Percentiles rank a stretch among this genome's conserved stretches.
These are phyloP conservation scores for Cossypha heuglini DNA, from an alignment of 2,797 vertebrate species.

Conservation along the genomic window DNA sequence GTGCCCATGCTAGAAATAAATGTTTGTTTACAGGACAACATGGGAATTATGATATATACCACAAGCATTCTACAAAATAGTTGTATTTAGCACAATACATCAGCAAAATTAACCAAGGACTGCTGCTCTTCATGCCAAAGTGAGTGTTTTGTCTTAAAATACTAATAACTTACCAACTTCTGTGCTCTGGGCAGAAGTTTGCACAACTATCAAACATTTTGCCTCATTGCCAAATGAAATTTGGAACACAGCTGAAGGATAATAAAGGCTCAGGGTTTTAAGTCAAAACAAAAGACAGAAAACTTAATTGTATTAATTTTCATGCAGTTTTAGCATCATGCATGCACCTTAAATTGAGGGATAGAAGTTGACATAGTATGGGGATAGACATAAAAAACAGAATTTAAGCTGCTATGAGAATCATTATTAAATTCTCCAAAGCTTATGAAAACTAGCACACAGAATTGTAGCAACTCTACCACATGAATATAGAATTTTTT, in stretches of 20 bases:
- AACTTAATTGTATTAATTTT: not conserved
- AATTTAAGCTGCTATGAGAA: not conserved
- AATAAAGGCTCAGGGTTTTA: not conserved
- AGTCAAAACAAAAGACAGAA: not conserved
- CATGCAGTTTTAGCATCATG: not conserved
- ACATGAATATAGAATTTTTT: not conserved
- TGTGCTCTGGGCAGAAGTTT: not conserved
- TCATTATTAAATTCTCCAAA: not conserved
- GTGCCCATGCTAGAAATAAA: not conserved
- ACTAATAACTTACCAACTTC: not conserved
- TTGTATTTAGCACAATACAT: not conserved
- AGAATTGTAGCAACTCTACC: not conserved
- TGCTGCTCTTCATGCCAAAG: not conserved
- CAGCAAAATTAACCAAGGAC: not conserved
- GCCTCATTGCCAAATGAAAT: not conserved
- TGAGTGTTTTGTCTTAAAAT: not conserved
- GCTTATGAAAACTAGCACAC: not conserved
- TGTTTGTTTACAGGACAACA: not conserved
- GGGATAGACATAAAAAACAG: not conserved
- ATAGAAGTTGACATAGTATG: not conserved
- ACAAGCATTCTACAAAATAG: not conserved
- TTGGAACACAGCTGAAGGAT: not conserved
- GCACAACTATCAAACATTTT: not conserved
- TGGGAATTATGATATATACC: not conserved
- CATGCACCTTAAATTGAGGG: not conserved